phyloP scores from a whole-genome alignment of 2,888 invertebrate species.

The Tiphia femorata region DNA sequence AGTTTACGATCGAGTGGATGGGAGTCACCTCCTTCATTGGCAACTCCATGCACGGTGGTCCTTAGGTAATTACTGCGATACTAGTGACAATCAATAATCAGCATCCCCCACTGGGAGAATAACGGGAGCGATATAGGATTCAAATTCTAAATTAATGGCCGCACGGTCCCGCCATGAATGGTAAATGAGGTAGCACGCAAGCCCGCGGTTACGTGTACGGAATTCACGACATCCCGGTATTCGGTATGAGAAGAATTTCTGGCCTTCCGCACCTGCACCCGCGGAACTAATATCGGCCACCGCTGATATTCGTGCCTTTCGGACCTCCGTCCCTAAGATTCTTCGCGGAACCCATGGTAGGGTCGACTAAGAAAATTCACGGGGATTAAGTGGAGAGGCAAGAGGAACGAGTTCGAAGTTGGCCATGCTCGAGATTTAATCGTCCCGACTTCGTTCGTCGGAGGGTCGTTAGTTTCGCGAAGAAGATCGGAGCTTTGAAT shows the following conservation, averaged over 20 bases:
- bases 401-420: too few species aligned
- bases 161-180: slow-evolving; percentile 27
- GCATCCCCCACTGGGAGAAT: slow-evolving; percentile 13
- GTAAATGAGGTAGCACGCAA: slow-evolving; percentile 37
- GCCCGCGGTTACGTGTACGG: slow-evolving; percentile 26
- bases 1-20: too few species aligned
- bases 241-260: slow-evolving; percentile 29
- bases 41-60: too few species aligned
- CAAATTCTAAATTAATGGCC: slow-evolving; percentile 40
- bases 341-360: not conserved
- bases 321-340: not conserved
- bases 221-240: slow-evolving; percentile 23
- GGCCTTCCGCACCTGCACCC: slow-evolving; percentile 25
- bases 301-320: not conserved
- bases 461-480: too few species aligned
- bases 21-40: too few species aligned
- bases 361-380: too few species aligned
- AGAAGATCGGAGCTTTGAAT: too few species aligned
- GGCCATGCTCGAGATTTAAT: too few species aligned
- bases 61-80: not conserved
- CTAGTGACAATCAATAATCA: slow-evolving; percentile 15
- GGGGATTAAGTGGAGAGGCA: too few species aligned
- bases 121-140: slow-evolving; percentile 38
- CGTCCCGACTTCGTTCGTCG: too few species aligned
- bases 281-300: slow-evolving; percentile 26